phyloP scores from a whole-genome alignment of 1,140 invertebrate genomes.

The Sarcophaga bullata region DNA sequence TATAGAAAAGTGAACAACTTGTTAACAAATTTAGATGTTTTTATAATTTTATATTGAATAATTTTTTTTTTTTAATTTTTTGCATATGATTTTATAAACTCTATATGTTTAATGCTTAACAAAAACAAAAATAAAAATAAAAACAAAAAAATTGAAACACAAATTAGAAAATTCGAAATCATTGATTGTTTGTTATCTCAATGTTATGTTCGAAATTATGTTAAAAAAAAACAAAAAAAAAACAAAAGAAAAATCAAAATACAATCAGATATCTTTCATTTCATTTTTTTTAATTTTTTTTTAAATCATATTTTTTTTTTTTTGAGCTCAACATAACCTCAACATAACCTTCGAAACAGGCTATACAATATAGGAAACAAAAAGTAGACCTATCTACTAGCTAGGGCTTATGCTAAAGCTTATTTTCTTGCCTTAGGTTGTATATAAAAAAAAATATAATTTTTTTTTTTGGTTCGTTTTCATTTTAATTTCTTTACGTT shows the following conservation, averaged over 20 bases:
- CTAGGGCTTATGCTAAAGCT: conserved; percentile 4
- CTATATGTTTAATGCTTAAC: conserved; percentile 26
- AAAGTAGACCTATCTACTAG: background rate
- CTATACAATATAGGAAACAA: background rate
- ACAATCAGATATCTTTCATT: too few species aligned
- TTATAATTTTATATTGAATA: background rate
- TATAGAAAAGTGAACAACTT: background rate
- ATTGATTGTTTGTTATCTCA: conserved; percentile 1
- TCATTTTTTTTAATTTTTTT: background rate
- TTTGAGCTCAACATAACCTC: background rate
- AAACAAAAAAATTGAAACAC: too few species aligned
- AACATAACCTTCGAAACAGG: background rate
- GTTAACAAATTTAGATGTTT: background rate
- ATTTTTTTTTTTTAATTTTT: background rate
- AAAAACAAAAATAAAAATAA: background rate
- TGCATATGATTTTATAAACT: conserved; percentile 12
- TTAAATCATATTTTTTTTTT: background rate
- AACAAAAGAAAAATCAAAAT: too few species aligned
- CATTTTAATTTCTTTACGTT: too few species aligned
- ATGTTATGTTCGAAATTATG: conserved; percentile 3
- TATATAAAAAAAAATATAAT: background rate
- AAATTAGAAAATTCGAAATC: background rate
- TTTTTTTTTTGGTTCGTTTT: background rate
- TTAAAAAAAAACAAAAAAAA: background rate
- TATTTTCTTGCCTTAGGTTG: background rate